Conservation (phyloP, 1,140 invertebrate species). For the Dreissena polymorpha region DNA sequence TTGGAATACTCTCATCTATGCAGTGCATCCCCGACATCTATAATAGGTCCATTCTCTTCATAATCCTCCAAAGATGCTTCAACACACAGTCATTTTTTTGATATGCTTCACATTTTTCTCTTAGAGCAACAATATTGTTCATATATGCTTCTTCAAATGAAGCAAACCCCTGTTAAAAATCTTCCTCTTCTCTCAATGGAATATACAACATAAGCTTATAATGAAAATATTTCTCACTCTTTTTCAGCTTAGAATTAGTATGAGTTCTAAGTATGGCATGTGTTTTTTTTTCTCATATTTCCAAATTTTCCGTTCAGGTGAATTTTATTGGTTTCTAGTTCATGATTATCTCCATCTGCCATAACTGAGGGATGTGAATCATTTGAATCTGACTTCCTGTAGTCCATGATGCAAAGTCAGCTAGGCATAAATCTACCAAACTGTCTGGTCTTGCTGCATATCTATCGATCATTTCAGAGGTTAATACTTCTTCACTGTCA, state of each 20-base stretch:
- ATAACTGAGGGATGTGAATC: constrained; percentile 4
- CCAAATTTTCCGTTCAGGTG: constrained; percentile 1
- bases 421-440: constrained; percentile 7
- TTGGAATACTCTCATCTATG: constrained; percentile 12
- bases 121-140: neutral
- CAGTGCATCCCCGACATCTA: constrained; percentile 5
- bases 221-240: constrained; percentile 13
- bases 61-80: constrained; percentile 11
- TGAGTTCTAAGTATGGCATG: constrained; percentile 25
- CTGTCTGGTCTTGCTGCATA: constrained; percentile 37
- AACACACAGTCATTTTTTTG: neutral
- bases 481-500: constrained; percentile 28
- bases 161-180: neutral
- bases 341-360: neutral
- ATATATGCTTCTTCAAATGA: constrained; percentile 30
- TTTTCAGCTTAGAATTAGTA: constrained; percentile 20
- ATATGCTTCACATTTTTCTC: constrained; percentile 1
- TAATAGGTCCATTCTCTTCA: neutral
- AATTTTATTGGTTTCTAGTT: constrained; percentile 2
- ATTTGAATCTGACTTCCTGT: neutral
- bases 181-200: constrained; percentile 10
- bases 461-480: neutral
- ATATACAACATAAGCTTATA: constrained; percentile 30
- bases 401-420: neutral
- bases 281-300: constrained; percentile 19